Evolutionary conservation across 2,113 vertebrate species (phyloP), one percentile per base, ranked within the genome.

Genomic region (Halichoerus grypus): DNA sequence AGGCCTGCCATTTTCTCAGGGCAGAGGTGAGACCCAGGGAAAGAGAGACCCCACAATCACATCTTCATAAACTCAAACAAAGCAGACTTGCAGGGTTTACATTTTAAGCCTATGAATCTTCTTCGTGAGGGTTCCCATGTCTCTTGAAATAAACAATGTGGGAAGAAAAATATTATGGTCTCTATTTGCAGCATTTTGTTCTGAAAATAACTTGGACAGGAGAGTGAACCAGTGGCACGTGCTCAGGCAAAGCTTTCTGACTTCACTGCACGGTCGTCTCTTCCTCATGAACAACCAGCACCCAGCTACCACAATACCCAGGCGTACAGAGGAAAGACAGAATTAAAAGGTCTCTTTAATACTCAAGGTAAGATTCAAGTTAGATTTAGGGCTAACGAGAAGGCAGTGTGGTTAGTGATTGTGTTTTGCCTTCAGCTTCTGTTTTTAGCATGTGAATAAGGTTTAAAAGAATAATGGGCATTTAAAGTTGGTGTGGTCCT

Each of bases 111-210:
- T 65, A 96, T 96, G 96, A 92, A 91, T 97, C 87, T 97, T 82
- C 89, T 51, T 91, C 19, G 0, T 88, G 97, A 84, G 83, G 91
- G 91, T 80, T 97, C 79, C 95, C 95, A 91, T 79, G 89, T 95
- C 94, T 97, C 93, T 86, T 97, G 95, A 97, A 88, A 96, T 98
- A 98, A 98, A 98, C 97, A 97, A 33, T 11, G 51, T 65, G 61
- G 80, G 57, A 93, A 76, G 95, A 95, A 96, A 97, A 97, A 92
- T 88, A 92, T 65, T 22, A 36, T 7, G 7, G 87, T 33, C 59
- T 81, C 39, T 94, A 69, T 53, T 63, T 84, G 80, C 57, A 85
- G 90, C 71, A 67, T 95, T 96, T 84, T 61, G 22, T 89, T 93
- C 92, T 79, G 79, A 91, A 76, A 84, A 86, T 83, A 83, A 91